Conservation (phyloP, 2,888 invertebrate species). For the Caenorhabditis doughertyi region DNA sequence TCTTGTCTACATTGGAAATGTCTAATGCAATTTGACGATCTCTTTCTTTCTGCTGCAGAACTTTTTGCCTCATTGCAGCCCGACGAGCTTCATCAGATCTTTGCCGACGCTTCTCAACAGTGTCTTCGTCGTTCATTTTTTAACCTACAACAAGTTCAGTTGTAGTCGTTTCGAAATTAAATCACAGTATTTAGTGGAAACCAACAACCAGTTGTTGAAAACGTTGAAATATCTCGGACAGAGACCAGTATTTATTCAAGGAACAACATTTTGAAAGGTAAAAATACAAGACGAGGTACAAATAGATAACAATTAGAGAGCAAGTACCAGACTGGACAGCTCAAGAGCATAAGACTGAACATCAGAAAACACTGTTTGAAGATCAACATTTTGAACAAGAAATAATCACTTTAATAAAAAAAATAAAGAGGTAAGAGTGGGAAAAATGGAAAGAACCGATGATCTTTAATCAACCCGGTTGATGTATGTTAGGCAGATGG, state of each 20-base stretch:
- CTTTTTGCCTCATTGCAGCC: constrained; percentile 59
- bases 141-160: neutral
- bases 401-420: too few species aligned
- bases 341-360: too few species aligned
- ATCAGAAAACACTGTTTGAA: too few species aligned
- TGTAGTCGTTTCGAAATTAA: neutral
- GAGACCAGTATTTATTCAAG: neutral
- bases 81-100: constrained; percentile 61
- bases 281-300: too few species aligned
- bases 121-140: constrained; percentile 21
- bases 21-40: constrained; percentile 55
- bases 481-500: too few species aligned
- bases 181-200: neutral
- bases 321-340: too few species aligned
- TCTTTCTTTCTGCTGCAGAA: constrained; percentile 49
- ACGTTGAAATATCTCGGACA: neutral
- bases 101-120: constrained; percentile 47
- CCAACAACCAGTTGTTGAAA: neutral
- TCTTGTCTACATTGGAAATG: constrained; percentile 61
- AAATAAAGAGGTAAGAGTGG: too few species aligned
- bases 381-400: too few species aligned
- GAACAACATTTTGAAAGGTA: too few species aligned
- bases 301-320: too few species aligned
- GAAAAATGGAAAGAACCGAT: too few species aligned
- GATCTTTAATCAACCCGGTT: too few species aligned